Evolutionary conservation across 2,113 vertebrate genomes (phyloP), one percentile per base, ranked within the genome.

Genomic region (Sorex araneus): DNA sequence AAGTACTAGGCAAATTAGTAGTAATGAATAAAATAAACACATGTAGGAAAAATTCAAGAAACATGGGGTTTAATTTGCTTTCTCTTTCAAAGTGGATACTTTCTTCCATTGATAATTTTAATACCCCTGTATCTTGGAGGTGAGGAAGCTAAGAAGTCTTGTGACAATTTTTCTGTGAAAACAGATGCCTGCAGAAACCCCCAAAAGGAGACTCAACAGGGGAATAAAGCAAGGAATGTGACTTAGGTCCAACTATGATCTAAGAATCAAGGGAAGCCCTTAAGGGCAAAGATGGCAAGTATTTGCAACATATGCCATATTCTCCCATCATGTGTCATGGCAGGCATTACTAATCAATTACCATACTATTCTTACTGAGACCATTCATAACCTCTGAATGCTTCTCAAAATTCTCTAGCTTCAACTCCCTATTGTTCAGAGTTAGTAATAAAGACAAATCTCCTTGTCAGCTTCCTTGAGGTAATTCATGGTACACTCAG

Each of bases 381-480:
- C 6, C 34, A 81, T 75, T 90, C 47, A 80, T 28, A 90, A 89
- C 75, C 50, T 87, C 69, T 54, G 45, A 63, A 54, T 87, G 45
- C 34, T 91, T 86, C 91, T 54, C 36, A 21, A 79, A 88, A 27
- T 34, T 43, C n/a, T 79, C 70, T 19, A 84, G 40, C 34, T 82
- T 87, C 70, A 25, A 75, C 19, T 34, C 3, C 60, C 50, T 32
- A 6, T 11, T 93, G 73, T 47, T 94, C 32, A 90, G 30, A 70
- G 73, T 34, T 60, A 70, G 63, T 64, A 94, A 89, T 63, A 67
- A 93, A 94, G 71, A 82, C 66, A 79, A 75, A 69, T 12, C n/a
- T 57, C 57, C 71, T 19, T 34, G 36, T 32, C n/a, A 92, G 0
- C 34, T 84, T 57, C 87, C 25, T 76, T 96, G 60, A 88, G 47